Evolutionary conservation across 1,140 invertebrate species (phyloP).

Genomic region (Olivierus martensii): DNA sequence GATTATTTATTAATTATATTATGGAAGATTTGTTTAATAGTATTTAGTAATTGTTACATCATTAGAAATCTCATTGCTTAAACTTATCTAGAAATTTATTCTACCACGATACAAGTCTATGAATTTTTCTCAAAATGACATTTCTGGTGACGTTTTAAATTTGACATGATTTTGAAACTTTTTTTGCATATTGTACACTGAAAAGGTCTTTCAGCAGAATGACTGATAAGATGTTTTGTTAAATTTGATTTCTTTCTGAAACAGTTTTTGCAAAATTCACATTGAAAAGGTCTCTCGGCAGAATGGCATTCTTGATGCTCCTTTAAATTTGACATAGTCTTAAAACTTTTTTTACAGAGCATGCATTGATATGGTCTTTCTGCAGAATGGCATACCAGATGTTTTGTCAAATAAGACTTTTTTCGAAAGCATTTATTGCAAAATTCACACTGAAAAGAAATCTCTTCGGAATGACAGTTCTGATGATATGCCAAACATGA

Average conservation of each 20-base stretch:
- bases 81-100: no score
- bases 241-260: conserved; percentile 52
- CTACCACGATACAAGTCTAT: no score
- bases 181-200: neutral
- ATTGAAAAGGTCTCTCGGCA: conserved; percentile 42
- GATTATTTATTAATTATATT: no score
- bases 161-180: neutral
- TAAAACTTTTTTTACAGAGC: conserved; percentile 73
- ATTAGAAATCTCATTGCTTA: no score
- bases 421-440: conserved; percentile 44
- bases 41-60: no score
- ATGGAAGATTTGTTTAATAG: no score
- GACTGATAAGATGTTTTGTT: conserved; percentile 91
- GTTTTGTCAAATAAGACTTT: conserved; percentile 82
- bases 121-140: no score
- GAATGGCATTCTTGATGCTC: conserved; percentile 29
- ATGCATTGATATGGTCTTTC: conserved; percentile 82
- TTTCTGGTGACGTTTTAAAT: neutral
- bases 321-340: conserved; percentile 31
- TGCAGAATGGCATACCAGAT: conserved; percentile 86
- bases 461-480: conserved; percentile 48
- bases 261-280: conserved; percentile 26
- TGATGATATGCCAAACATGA: conserved; percentile 47
- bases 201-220: conserved; percentile 52
- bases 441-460: conserved; percentile 37